Base-by-base conservation (phyloP, 2,888 invertebrate species). In the Dryobotodes eremita region DNA sequence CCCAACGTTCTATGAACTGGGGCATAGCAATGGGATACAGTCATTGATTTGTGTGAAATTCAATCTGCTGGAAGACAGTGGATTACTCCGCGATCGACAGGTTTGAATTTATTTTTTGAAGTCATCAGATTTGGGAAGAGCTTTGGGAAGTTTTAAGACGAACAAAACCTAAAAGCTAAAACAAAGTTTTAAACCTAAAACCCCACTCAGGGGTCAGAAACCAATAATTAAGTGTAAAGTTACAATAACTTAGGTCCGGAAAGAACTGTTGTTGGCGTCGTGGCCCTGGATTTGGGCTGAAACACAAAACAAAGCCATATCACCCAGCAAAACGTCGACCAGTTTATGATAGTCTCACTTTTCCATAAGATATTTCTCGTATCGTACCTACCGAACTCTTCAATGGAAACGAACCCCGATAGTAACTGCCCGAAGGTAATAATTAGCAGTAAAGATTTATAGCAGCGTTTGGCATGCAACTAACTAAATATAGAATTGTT, bases 371-470 rank as follows among this genome's bases (percentile, higher is more conserved):
- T 11, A 64, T 10, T 74, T 53, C 26, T 50, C 66, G 23, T 71
- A 50, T 36, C 70, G 62, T 62, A 1, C 42, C 66, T 62, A 0
- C 42, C 66, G 23, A 20, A 0, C 31, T 0, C 1, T 10, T 53
- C 77, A 90, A 89, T 92, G 94, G 89, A 92, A 79, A 90, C 86
- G 23, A 53, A 73, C 46, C 15, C 57, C 86, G 86, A 91, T 92
- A 93, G 91, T 89, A 84, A 90, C 84, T 87, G 93, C 94, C 90
- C 83, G 84, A 86, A 90, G 95, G 92, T 87, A 94, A 94, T 94
- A 95, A 96, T 96, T 95, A 95, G 94, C 90, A 85, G 88, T 89
- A 92, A 91, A 91, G 95, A 96, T 95, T 95, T 95, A 95, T 94
- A 89, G 91, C 88, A 88, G 90, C 89, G 90, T 89, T 89, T 83